Evolutionary conservation across 2,797 vertebrate species (phyloP).

Genomic region (Glyptemys insculpta): DNA sequence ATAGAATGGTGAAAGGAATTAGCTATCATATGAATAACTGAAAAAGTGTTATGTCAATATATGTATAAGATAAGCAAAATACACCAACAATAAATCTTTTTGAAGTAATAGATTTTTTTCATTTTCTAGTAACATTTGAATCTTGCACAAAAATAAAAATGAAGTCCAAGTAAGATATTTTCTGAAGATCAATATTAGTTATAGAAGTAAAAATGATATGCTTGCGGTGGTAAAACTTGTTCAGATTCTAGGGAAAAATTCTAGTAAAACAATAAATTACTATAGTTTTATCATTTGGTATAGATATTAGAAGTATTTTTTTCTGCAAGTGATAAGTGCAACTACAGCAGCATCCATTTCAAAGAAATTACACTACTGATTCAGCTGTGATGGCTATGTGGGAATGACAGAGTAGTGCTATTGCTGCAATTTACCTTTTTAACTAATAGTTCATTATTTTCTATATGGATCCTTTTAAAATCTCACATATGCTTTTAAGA

Average conservation of each 20-base stretch:
- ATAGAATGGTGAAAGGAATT: accelerated
- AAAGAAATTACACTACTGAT: conserved; percentile 70
- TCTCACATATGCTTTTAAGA: conserved; percentile 70
- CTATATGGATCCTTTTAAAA: conserved; percentile 65
- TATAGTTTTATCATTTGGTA: conserved; percentile 73
- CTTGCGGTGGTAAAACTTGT: conserved; percentile 42
- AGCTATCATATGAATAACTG: neutral
- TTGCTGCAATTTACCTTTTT: conserved; percentile 70
- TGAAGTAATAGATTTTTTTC: conserved; percentile 50
- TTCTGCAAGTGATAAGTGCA: conserved; percentile 63
- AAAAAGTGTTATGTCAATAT: neutral
- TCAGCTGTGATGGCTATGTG: conserved; percentile 67
- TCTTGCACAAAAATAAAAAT: neutral
- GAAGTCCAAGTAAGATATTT: conserved; percentile 42
- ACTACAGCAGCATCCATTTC: conserved; percentile 74
- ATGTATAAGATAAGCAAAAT: neutral
- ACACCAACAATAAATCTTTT: neutral
- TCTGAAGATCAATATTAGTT: conserved; percentile 55
- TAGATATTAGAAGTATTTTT: conserved; percentile 73
- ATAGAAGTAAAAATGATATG: conserved; percentile 39
- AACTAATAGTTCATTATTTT: conserved; percentile 74
- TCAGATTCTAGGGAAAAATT: conserved; percentile 54
- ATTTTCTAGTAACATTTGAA: conserved; percentile 51
- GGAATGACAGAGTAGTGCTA: conserved; percentile 56
- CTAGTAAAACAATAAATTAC: conserved; percentile 66